These are phyloP conservation scores for Hemibagrus guttatus DNA, from an alignment of 2,797 vertebrate genomes.

Conservation along the genomic window DNA sequence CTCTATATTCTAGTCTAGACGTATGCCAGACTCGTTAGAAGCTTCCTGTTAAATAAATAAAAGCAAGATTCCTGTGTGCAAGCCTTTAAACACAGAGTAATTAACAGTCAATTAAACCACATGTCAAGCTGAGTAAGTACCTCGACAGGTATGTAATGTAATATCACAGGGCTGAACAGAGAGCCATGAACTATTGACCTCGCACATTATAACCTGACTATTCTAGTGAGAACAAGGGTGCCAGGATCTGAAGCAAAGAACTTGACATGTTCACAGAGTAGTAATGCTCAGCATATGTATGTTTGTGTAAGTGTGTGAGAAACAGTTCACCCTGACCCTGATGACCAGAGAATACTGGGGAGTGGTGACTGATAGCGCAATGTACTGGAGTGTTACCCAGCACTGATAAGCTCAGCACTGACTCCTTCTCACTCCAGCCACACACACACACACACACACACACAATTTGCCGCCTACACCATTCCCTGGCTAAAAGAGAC, in stretches of 20 bases:
- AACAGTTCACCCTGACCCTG: constrained; percentile 57
- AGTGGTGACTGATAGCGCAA: constrained; percentile 58
- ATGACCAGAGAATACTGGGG: constrained; percentile 49
- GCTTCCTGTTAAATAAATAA: background rate
- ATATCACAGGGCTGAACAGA: constrained; percentile 1
- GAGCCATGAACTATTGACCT: constrained; percentile 37
- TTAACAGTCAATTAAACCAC: background rate
- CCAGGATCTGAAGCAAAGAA: constrained; percentile 26
- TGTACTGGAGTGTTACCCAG: constrained; percentile 55
- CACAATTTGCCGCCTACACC: constrained; percentile 14
- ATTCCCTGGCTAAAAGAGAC: background rate
- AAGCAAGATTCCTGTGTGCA: background rate
- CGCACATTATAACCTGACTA: constrained; percentile 30
- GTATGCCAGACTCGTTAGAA: background rate
- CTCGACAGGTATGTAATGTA: constrained; percentile 15
- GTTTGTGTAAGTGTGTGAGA: constrained; percentile 36
- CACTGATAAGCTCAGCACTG: constrained; percentile 43
- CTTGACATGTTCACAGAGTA: constrained; percentile 22
- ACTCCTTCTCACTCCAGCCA: constrained; percentile 35
- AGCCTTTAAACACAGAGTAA: background rate
- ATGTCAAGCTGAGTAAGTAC: background rate
- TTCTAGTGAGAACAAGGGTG: constrained; percentile 31
- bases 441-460: constrained; percentile 20
- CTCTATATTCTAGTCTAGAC: background rate
- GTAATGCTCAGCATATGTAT: constrained; percentile 19